phyloP scores from a whole-genome alignment of 2,113 vertebrate species.

The Dipodomys merriami region DNA sequence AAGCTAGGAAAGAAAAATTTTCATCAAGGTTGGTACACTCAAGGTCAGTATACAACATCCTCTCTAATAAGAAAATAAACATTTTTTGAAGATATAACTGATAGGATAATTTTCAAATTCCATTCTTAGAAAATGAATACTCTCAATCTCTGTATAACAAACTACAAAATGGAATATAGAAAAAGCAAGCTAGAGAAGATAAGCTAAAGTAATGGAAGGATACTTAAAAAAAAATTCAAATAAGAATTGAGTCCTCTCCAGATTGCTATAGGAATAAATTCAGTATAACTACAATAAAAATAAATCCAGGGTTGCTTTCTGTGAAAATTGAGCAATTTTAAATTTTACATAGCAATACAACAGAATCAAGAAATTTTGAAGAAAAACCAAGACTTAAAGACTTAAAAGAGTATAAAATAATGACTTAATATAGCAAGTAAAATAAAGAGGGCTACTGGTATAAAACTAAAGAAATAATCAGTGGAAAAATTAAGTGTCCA shows the following conservation, averaged over 20 bases:
- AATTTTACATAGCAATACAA: not conserved
- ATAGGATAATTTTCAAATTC: slow-evolving; percentile 4
- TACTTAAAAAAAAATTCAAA: not conserved
- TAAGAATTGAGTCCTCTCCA: not conserved
- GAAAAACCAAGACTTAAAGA: not conserved
- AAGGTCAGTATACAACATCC: not conserved
- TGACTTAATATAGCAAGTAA: not conserved
- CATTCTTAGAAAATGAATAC: not conserved
- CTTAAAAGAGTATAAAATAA: not conserved
- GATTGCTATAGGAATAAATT: not conserved
- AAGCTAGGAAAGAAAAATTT: not conserved
- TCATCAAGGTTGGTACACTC: not conserved
- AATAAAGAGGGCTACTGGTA: not conserved
- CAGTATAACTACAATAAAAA: not conserved
- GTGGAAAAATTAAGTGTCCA: not conserved
- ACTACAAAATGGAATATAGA: not conserved
- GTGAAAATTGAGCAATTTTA: not conserved
- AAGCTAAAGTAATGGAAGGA: too few relatives aligned
- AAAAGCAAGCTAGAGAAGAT: too few relatives aligned
- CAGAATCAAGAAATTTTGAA: not conserved
- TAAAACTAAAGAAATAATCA: not conserved
- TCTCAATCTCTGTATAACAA: not conserved
- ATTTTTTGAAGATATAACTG: not conserved
- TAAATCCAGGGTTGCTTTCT: not conserved
- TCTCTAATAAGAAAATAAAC: not conserved